These are phyloP conservation scores for Copidosoma floridanum DNA, from an alignment of 1,140 invertebrate species.

Conservation along the genomic window DNA sequence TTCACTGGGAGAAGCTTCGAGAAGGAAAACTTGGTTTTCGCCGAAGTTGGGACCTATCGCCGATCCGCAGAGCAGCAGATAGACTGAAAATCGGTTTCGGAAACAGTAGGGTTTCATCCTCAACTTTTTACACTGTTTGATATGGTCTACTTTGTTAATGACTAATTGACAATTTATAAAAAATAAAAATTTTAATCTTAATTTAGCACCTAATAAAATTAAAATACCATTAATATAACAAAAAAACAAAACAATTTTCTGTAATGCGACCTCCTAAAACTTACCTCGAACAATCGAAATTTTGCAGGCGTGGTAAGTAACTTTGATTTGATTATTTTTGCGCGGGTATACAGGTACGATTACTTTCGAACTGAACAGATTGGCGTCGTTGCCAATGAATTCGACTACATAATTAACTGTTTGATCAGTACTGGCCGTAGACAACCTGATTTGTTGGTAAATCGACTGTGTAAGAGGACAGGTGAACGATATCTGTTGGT, in stretches of 20 bases:
- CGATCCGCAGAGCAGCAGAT: constrained; percentile 44
- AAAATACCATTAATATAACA: too few relatives aligned
- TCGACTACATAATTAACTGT: constrained; percentile 33
- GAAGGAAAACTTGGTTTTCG: constrained; percentile 36
- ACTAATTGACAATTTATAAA: too few relatives aligned
- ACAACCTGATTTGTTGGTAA: constrained; percentile 21
- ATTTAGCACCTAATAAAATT: too few relatives aligned
- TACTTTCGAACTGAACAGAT: constrained; percentile 17
- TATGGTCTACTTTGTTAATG: too few relatives aligned
- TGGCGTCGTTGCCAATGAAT: constrained; percentile 27
- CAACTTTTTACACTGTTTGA: too few relatives aligned
- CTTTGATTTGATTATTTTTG: constrained; percentile 9
- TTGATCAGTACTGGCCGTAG: constrained; percentile 28
- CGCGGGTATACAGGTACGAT: constrained; percentile 13
- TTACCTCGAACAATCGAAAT: constrained; percentile 25
- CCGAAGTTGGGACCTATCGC: constrained; percentile 35
- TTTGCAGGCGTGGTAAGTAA: constrained; percentile 35
- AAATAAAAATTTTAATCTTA: too few relatives aligned
- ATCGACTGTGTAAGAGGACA: constrained; percentile 24
- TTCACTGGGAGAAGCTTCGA: constrained; percentile 34
- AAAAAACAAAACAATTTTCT: too few relatives aligned
- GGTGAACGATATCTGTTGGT: too few relatives aligned
- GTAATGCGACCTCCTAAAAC: too few relatives aligned
- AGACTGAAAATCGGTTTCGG: constrained; percentile 25
- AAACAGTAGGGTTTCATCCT: too few relatives aligned